Percentiles rank a stretch among this genome's conserved stretches.
Evolutionary conservation across 2,888 invertebrate genomes (phyloP).

Genomic region (Lepetodrilus schrolli): DNA sequence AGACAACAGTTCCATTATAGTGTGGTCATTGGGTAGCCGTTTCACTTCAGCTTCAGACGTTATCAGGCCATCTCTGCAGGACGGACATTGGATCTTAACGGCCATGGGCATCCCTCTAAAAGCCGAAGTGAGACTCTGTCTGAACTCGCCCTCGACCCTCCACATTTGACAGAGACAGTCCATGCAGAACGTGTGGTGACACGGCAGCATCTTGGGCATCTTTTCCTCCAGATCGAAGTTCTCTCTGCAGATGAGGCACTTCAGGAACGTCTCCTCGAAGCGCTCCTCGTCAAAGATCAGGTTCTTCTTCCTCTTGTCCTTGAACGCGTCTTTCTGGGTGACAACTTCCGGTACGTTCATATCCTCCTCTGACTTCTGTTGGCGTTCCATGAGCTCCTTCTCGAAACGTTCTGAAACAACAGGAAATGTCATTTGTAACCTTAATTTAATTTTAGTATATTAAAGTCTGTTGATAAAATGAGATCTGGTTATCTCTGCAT

Average conservation of each 20-base stretch:
- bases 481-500: too few relatives aligned
- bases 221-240: slow-evolving; percentile 72
- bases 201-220: slow-evolving; percentile 73
- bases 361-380: slow-evolving; percentile 3
- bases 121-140: slow-evolving; percentile 65
- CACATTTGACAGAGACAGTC: slow-evolving; percentile 72
- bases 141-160: slow-evolving; percentile 68
- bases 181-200: slow-evolving; percentile 75
- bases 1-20: slow-evolving; percentile 63
- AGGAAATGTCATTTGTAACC: too few relatives aligned
- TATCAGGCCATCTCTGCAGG: slow-evolving; percentile 65
- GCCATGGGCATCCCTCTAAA: slow-evolving; percentile 67
- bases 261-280: slow-evolving; percentile 69
- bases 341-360: neutral
- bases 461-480: too few relatives aligned
- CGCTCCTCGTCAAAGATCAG: slow-evolving; percentile 68
- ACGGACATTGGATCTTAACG: slow-evolving; percentile 68
- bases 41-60: slow-evolving; percentile 65
- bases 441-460: too few relatives aligned
- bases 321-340: neutral
- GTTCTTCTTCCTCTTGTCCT: slow-evolving; percentile 51
- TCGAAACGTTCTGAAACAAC: too few relatives aligned
- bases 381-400: too few relatives aligned
- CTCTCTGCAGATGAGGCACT: slow-evolving; percentile 73
- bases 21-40: slow-evolving; percentile 68